phyloP scores from a whole-genome alignment of 2,797 vertebrate genomes.

The Molothrus ater region DNA sequence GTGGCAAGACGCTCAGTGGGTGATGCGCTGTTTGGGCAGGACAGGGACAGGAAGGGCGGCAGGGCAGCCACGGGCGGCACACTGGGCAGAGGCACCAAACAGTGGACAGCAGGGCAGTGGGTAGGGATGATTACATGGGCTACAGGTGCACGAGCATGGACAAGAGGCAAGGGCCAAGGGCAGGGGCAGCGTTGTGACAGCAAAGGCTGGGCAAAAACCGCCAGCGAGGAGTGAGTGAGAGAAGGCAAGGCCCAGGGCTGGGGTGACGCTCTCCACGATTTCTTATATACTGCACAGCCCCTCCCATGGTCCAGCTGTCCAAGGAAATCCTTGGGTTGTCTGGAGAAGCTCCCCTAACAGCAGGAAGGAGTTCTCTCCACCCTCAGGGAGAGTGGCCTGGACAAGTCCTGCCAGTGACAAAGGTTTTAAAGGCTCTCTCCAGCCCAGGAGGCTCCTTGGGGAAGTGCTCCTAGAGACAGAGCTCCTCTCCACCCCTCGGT shows the following conservation, averaged over 20 bases:
- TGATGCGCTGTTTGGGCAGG: fast-evolving
- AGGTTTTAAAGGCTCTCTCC: not conserved
- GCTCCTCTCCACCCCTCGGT: not conserved
- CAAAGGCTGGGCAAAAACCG: not conserved
- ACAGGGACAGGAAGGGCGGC: fast-evolving
- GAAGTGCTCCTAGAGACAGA: not conserved
- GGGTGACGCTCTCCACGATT: fast-evolving
- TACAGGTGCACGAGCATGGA: fast-evolving
- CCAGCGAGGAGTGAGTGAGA: fast-evolving
- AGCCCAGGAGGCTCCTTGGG: not conserved
- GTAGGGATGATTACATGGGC: not conserved
- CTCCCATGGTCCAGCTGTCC: fast-evolving
- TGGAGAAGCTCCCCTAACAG: not conserved
- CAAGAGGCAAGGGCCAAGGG: not conserved
- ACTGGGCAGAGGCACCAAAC: not conserved
- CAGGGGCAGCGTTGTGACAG: not conserved
- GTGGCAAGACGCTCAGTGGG: fast-evolving
- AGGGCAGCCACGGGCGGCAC: not conserved
- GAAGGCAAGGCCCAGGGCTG: fast-evolving
- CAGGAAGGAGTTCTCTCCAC: not conserved
- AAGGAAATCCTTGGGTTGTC: fast-evolving
- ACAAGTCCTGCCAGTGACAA: too few relatives aligned
- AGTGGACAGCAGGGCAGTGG: not conserved
- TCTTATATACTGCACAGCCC: not conserved
- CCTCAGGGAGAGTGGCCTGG: fast-evolving